Conservation (phyloP, 2,888 invertebrate genomes). For the Mimachlamys varia region DNA sequence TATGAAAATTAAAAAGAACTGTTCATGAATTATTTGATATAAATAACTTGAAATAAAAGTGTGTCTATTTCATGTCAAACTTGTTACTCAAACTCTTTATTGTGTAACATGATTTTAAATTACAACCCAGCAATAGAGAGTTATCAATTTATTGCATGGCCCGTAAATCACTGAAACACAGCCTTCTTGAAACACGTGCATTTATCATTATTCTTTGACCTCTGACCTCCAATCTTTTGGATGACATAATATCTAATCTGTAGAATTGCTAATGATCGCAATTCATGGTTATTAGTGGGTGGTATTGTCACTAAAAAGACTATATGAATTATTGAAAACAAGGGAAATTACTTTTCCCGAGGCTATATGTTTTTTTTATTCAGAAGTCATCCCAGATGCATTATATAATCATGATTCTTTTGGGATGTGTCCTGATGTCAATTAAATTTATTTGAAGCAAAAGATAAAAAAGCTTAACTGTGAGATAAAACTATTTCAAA, state of each 20-base stretch:
- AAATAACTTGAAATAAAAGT: background rate
- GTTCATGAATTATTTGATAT: no score
- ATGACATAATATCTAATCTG: slow-evolving; percentile 2
- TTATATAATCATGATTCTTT: no score
- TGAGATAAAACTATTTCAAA: no score
- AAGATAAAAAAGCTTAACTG: no score
- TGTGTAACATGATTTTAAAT: background rate
- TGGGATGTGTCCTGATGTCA: no score
- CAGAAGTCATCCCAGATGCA: no score
- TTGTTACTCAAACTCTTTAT: background rate
- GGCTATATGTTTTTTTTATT: background rate
- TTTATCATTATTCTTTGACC: background rate
- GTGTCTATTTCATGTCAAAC: background rate
- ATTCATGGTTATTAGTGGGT: background rate
- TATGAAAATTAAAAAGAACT: no score
- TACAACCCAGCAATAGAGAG: background rate
- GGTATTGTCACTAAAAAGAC: background rate
- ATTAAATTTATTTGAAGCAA: no score
- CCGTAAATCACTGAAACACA: background rate
- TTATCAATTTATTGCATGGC: background rate
- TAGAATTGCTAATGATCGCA: background rate
- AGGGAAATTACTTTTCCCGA: background rate
- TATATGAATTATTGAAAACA: background rate
- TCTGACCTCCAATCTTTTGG: background rate
- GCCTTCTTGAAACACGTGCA: background rate